Evolutionary conservation across 1,140 invertebrate species (phyloP).

Genomic region (Zaprionus nigranus): DNA sequence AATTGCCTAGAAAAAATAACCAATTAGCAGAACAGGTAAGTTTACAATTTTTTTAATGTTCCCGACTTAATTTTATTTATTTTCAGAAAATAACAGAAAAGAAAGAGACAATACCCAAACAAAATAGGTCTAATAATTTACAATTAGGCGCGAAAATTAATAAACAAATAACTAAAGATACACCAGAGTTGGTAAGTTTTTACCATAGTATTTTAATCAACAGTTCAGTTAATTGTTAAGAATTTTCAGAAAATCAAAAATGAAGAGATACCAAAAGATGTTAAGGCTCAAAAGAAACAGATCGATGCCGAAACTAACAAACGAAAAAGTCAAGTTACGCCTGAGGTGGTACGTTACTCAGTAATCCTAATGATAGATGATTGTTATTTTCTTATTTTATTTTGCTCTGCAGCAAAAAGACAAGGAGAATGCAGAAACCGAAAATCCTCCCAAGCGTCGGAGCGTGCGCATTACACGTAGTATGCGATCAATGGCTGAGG

Average conservation of each 20-base stretch:
- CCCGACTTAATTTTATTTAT: not conserved
- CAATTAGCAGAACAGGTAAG: constrained; percentile 28
- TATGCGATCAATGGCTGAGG: constrained; percentile 72
- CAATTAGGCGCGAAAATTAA: not conserved
- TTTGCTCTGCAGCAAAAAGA: constrained; percentile 35
- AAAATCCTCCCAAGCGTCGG: constrained; percentile 78
- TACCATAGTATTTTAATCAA: not conserved
- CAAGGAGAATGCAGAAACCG: constrained; percentile 42
- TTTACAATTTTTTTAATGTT: not conserved
- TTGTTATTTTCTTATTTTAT: not conserved
- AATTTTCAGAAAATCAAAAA: constrained; percentile 34
- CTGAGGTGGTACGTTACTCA: constrained; percentile 51
- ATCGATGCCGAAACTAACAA: constrained; percentile 24
- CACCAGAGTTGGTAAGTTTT: constrained; percentile 11
- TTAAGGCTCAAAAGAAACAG: constrained; percentile 8
- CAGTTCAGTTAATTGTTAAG: not conserved
- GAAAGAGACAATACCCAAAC: not conserved
- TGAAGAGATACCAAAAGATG: constrained; percentile 33
- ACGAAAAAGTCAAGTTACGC: constrained; percentile 55
- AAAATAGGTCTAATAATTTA: not conserved
- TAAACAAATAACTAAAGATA: not conserved
- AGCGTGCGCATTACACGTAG: constrained; percentile 68
- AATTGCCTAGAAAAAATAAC: constrained; percentile 55
- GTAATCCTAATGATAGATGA: not conserved
- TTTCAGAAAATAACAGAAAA: not conserved